phyloP scores from a whole-genome alignment of 2,888 invertebrate species.

The Eugnorisma glareosa region DNA sequence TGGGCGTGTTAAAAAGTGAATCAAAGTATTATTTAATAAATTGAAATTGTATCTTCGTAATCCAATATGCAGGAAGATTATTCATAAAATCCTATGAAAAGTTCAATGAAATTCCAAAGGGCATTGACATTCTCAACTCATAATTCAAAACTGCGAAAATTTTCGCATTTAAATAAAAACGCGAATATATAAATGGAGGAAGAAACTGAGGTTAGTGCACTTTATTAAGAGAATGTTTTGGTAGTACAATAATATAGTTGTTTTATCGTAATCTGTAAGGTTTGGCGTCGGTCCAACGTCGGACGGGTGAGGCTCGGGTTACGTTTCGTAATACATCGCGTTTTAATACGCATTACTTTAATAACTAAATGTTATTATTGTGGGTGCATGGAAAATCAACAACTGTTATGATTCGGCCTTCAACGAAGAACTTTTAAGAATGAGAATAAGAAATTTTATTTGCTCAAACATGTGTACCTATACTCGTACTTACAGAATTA shows the following conservation, averaged over 20 bases:
- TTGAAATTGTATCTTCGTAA: not conserved
- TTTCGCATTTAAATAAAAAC: not conserved
- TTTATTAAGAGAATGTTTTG: constrained; percentile 46
- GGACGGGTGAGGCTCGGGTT: constrained; percentile 36
- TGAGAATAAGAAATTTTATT: too few species aligned
- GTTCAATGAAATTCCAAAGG: constrained; percentile 45
- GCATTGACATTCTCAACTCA: constrained; percentile 27
- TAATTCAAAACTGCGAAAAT: constrained; percentile 21
- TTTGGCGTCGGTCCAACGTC: constrained; percentile 62
- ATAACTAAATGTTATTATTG: constrained; percentile 39
- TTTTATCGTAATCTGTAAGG: constrained; percentile 58
- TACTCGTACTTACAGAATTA: too few species aligned
- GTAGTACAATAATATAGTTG: constrained; percentile 58
- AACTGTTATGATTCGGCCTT: constrained; percentile 18
- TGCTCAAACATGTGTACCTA: too few species aligned
- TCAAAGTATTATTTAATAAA: not conserved
- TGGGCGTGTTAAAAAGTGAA: constrained; percentile 22
- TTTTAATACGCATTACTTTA: constrained; percentile 54
- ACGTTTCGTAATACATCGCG: constrained; percentile 55
- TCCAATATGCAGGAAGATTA: not conserved
- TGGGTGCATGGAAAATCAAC: constrained; percentile 9
- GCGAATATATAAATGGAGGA: constrained; percentile 54
- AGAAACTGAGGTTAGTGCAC: constrained; percentile 64
- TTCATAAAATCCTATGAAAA: not conserved
- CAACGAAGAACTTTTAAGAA: not conserved